Evolutionary conservation across 1,140 invertebrate species (phyloP).

Genomic region (Teleopsis dalmanni): DNA sequence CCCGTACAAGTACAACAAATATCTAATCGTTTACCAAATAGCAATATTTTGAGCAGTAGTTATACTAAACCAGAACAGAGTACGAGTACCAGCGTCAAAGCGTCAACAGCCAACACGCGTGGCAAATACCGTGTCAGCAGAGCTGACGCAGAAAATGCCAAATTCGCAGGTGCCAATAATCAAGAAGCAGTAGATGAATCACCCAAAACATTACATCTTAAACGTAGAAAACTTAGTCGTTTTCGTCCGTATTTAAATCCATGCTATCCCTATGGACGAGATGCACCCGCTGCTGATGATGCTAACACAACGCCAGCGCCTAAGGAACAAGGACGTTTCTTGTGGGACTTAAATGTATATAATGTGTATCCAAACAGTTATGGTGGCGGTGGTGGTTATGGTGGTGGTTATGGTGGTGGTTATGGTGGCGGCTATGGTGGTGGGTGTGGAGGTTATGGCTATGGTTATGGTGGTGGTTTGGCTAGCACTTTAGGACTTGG

Average conservation of each 20-base stretch:
- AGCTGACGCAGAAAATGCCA: conserved; percentile 33
- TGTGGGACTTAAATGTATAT: conserved; percentile 38
- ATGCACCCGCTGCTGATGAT: conserved; percentile 15
- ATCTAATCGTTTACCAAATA: too few species aligned
- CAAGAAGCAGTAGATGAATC: conserved; percentile 31
- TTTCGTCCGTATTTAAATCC: conserved; percentile 20
- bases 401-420: conserved; percentile 21
- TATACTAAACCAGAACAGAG: too few species aligned
- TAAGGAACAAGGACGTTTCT: conserved; percentile 32
- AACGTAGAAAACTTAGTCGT: conserved; percentile 19
- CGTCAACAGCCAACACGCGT: conserved; percentile 24
- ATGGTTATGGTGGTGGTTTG: conserved; percentile 18
- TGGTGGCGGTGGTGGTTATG: conserved; percentile 18
- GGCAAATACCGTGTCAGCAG: not conserved
- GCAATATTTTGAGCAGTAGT: too few species aligned
- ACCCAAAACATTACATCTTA: conserved; percentile 26
- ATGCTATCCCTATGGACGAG: conserved; percentile 29
- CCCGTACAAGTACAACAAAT: too few species aligned
- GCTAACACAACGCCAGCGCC: conserved; percentile 6
- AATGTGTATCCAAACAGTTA: conserved; percentile 24
- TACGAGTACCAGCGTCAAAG: too few species aligned
- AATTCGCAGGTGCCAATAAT: conserved; percentile 32
- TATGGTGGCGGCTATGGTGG: conserved; percentile 11
- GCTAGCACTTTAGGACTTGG: conserved; percentile 7
- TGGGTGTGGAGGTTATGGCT: conserved; percentile 6